Evolutionary conservation across 2,797 vertebrate genomes (phyloP), one percentile per base, ranked within the genome.

Genomic region (Numenius phaeopus): DNA sequence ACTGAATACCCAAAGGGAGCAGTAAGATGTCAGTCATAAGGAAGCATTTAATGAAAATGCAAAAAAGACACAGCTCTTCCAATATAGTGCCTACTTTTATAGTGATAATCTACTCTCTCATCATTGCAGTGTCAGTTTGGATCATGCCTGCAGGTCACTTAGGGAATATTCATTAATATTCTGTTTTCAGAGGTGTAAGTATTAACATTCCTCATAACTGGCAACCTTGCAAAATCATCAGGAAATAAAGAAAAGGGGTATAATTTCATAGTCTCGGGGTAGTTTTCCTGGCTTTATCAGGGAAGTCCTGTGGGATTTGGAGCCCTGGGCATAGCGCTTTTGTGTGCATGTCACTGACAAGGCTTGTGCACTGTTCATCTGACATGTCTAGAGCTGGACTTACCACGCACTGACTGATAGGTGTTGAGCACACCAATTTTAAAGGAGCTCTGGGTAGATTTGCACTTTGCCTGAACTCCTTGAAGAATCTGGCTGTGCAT

Each of bases 381-480:
- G 67, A 5, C 10, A 14, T 16, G 15, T 40, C 50, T 65, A 62
- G 77, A 55, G 46, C 65, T 85, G 77, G 59, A 8, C 30, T 37
- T 50, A 12, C 11, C 1, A 0, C 32, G 49, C 29, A 32, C 34
- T 69, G 57, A 5, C 32, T 13, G 27, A 46, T 5, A 65, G 32
- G 24, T 47, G 62, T 15, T 50, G 70, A 82, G 26, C 3, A 5
- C 29, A 39, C 6, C 29, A 14, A 19, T 50, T 58, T 78, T 46
- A 78, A 84, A 69, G 52, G 59, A 86, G 65, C 16, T 79, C 70
- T 72, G 85, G 18, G 9, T 11, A 84, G 32, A 66, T 79, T 29
- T 93, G 62, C 39, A 73, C 66, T 91, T 93, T 42, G n/a, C 26
- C 44, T 94, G 73, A 88, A 76, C 65, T 92, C 76, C 69, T 67